phyloP scores from a whole-genome alignment of 1,140 invertebrate genomes.

The Pseudomyrmex flavicornis region DNA sequence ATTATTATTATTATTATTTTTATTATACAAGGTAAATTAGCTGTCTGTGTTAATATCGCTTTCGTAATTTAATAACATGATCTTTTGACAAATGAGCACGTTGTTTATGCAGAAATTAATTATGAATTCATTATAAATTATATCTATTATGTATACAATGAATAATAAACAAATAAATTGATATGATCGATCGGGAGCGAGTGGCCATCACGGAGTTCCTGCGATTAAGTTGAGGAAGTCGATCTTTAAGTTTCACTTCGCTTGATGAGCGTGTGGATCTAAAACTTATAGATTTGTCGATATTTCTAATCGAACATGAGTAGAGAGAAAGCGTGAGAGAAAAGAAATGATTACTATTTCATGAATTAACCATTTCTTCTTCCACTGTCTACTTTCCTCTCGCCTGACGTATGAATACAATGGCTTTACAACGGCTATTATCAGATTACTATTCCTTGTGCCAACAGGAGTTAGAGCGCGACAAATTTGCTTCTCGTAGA shows the following conservation, averaged over 20 bases:
- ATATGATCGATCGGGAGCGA: background rate
- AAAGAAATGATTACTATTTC: conserved; percentile 65
- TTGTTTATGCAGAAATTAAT: conserved; percentile 53
- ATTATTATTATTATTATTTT: background rate
- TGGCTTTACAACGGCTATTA: conserved; percentile 66
- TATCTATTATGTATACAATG: background rate
- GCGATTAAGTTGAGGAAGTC: background rate
- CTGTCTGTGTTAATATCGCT: background rate
- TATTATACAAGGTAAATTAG: conserved; percentile 34
- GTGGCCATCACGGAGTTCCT: background rate
- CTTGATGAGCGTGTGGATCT: background rate
- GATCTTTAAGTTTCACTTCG: background rate
- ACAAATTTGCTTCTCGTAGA: conserved; percentile 43
- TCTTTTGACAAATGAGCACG: conserved; percentile 8
- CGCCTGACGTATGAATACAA: conserved; percentile 42
- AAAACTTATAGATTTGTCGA: conserved; percentile 61
- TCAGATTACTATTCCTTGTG: conserved; percentile 34
- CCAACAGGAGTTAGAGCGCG: conserved; percentile 3
- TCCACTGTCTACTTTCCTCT: conserved; percentile 18
- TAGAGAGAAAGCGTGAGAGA: conserved; percentile 12
- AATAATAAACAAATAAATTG: conserved; percentile 10
- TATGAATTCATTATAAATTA: background rate
- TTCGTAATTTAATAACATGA: conserved; percentile 1
- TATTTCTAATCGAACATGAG: conserved; percentile 46
- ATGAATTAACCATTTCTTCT: conserved; percentile 76